phyloP scores from a whole-genome alignment of 2,113 vertebrate genomes.

The Pelmatolapia mariae region DNA sequence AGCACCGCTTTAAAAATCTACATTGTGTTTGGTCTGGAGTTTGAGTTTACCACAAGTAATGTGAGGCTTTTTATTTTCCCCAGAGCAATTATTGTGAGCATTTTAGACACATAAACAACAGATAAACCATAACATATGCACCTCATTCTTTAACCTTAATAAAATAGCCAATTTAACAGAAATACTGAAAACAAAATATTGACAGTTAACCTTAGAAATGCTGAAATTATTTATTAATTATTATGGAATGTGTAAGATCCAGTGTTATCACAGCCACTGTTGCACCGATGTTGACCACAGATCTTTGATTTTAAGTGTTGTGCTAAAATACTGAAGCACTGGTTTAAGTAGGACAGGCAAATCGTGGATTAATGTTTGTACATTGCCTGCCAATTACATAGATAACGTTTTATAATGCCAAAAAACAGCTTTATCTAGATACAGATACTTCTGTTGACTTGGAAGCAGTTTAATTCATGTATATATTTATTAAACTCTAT shows the following conservation, averaged over 20 bases:
- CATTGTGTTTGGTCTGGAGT: not conserved
- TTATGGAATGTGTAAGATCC: not conserved
- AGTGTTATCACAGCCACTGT: not conserved
- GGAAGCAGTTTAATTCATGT: not conserved
- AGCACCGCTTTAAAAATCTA: fast-evolving
- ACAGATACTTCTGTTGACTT: not conserved
- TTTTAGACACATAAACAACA: not conserved
- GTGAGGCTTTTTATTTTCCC: not conserved
- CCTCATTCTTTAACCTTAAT: not conserved
- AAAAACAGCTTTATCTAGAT: not conserved
- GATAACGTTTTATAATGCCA: not conserved
- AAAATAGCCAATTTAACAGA: not conserved
- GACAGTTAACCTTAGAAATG: not conserved
- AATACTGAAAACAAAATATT: not conserved
- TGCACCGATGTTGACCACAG: not conserved
- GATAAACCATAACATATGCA: not conserved
- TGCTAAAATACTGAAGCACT: not conserved
- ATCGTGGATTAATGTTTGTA: not conserved
- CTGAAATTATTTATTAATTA: not conserved
- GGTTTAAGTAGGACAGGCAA: not conserved
- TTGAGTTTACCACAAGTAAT: not conserved
- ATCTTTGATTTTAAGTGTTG: not conserved
- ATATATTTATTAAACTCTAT: not conserved
- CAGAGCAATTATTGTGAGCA: not conserved
- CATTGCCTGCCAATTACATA: not conserved